phyloP scores from a whole-genome alignment of 1,140 invertebrate genomes.

The Brevipalpus yothersi region DNA sequence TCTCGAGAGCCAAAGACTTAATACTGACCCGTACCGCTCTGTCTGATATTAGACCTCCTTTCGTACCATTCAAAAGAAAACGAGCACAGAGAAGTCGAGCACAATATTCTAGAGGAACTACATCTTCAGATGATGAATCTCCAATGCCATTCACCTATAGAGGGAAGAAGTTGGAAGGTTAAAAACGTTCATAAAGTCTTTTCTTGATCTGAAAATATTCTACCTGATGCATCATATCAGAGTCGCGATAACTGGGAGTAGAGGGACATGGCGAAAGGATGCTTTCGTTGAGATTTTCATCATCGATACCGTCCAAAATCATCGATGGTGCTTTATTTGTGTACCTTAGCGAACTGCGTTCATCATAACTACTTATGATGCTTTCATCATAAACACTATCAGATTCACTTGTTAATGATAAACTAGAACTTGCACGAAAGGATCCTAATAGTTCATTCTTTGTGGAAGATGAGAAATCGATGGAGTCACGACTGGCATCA shows the following conservation, averaged over 20 bases:
- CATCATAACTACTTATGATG: neutral
- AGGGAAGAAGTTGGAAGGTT: neutral
- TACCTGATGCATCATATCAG: neutral
- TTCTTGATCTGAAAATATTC: constrained; percentile 9
- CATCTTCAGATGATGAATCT: constrained; percentile 29
- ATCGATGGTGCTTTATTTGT: neutral
- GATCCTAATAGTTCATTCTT: too few relatives aligned
- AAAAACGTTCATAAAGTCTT: neutral
- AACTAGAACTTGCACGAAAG: neutral
- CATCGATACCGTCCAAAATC: neutral
- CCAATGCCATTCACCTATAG: constrained; percentile 29
- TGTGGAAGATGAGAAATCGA: too few relatives aligned
- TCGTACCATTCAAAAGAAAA: constrained; percentile 41
- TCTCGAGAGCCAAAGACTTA: constrained; percentile 50
- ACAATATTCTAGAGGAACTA: constrained; percentile 43
- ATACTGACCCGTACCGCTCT: constrained; percentile 49
- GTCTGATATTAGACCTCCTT: constrained; percentile 32
- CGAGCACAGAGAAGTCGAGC: constrained; percentile 40
- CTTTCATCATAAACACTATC: neutral
- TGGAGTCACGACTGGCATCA: too few relatives aligned
- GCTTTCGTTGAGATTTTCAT: neutral
- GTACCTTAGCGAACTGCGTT: neutral
- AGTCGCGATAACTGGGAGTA: neutral
- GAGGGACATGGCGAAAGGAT: neutral
- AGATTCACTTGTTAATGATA: neutral